These are phyloP conservation scores for Nycticebus coucang DNA, from an alignment of 2,113 vertebrate species.

Conservation along the genomic window DNA sequence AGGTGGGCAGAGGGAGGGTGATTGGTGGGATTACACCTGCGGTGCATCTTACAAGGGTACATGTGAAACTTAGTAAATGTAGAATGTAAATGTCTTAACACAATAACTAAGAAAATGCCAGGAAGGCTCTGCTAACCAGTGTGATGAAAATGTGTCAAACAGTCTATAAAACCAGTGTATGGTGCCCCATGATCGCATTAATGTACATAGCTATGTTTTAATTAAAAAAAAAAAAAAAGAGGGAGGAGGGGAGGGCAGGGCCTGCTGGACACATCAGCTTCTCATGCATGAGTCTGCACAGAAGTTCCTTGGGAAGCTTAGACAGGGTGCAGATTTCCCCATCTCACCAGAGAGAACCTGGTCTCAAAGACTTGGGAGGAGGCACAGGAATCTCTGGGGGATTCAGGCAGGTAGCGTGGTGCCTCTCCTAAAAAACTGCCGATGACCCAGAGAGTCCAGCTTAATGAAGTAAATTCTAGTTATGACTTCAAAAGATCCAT, in stretches of 20 bases:
- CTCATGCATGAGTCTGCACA: accelerated
- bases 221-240: background rate
- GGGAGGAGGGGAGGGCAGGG: background rate
- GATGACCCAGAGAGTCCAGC: background rate
- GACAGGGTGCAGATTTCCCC: background rate
- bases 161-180: too few relatives aligned
- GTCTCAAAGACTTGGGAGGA: background rate
- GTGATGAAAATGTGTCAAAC: too few relatives aligned
- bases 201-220: too few relatives aligned
- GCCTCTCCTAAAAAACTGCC: background rate
- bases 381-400: background rate
- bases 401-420: background rate
- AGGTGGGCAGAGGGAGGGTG: too few relatives aligned
- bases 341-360: background rate
- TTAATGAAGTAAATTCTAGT: background rate
- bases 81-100: too few relatives aligned
- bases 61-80: too few relatives aligned
- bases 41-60: too few relatives aligned
- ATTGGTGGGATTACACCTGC: too few relatives aligned
- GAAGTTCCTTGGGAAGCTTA: background rate
- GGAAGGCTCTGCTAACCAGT: too few relatives aligned
- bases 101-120: too few relatives aligned
- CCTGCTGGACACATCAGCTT: background rate
- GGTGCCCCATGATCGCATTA: too few relatives aligned
- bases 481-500: background rate